A percentile compares a stretch with the other conserved stretches of the same genome.
These are phyloP conservation scores for Eupithecia subumbrata DNA, from an alignment of 2,888 invertebrate species.

Conservation along the genomic window DNA sequence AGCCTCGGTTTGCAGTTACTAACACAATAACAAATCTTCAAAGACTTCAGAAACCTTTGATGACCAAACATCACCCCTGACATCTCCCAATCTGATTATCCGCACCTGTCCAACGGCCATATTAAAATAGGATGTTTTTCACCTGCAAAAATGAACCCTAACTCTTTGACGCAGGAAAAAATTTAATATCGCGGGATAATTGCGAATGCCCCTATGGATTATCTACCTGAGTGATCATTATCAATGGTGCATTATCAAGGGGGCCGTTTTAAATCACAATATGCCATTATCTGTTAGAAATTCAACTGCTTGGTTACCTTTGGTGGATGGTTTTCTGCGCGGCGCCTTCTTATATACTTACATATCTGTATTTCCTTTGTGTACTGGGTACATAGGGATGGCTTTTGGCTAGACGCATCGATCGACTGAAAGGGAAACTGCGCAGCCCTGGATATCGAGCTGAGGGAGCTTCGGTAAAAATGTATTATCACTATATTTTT, in stretches of 20 bases:
- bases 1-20: conserved; percentile 21
- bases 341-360: conserved; percentile 50
- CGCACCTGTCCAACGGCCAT: conserved; percentile 72
- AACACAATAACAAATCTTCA: conserved; percentile 43
- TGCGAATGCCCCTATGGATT: conserved; percentile 72
- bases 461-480: not conserved
- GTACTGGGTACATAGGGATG: conserved; percentile 35
- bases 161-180: conserved; percentile 41
- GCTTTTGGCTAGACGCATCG: conserved; percentile 40
- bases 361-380: conserved; percentile 31
- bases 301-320: conserved; percentile 74
- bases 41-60: conserved; percentile 59
- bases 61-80: conserved; percentile 62
- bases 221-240: conserved; percentile 74
- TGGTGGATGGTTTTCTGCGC: conserved; percentile 58
- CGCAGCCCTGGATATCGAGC: not conserved
- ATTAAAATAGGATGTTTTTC: conserved; percentile 56
- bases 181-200: conserved; percentile 69
- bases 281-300: conserved; percentile 31
- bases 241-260: conserved; percentile 59
- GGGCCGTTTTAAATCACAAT: conserved; percentile 40
- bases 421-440: conserved; percentile 32
- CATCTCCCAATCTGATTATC: conserved; percentile 69
- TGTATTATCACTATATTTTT: not conserved
- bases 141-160: conserved; percentile 39